phyloP scores from a whole-genome alignment of 2,113 vertebrate genomes.

The Lutjanus erythropterus region DNA sequence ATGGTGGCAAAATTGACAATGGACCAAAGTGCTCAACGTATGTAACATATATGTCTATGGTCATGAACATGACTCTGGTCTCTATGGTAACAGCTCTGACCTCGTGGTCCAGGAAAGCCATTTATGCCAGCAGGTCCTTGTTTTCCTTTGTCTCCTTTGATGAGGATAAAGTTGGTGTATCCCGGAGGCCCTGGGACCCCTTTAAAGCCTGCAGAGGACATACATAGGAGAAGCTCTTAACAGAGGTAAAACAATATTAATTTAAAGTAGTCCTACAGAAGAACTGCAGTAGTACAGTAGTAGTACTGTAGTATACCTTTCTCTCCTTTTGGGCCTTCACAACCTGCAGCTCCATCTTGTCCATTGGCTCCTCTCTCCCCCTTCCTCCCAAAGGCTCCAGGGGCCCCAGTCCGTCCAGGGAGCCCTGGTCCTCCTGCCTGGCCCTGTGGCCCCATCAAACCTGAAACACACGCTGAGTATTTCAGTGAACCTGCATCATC shows the following conservation, averaged over 20 bases:
- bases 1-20: too few relatives aligned
- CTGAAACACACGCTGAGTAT: constrained; percentile 49
- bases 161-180: background rate
- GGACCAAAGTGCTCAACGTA: too few relatives aligned
- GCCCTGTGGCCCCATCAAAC: constrained; percentile 72
- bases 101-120: constrained; percentile 78
- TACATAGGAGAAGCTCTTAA: background rate
- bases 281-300: too few relatives aligned
- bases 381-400: constrained; percentile 65
- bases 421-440: constrained; percentile 61
- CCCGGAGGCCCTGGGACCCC: constrained; percentile 71
- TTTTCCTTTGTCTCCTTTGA: constrained; percentile 69
- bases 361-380: constrained; percentile 76
- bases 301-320: constrained; percentile 74
- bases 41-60: too few relatives aligned
- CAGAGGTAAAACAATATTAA: background rate
- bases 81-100: constrained; percentile 53
- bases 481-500: background rate
- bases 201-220: constrained; percentile 61
- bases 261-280: too few relatives aligned
- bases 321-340: constrained; percentile 74
- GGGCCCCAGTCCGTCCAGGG: constrained; percentile 61
- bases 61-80: background rate
- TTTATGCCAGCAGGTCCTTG: constrained; percentile 38
- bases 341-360: constrained; percentile 70